Evolutionary conservation across 2,888 invertebrate genomes (phyloP), one percentile per base, ranked within the genome.

Genomic region (Buathra laborator): DNA sequence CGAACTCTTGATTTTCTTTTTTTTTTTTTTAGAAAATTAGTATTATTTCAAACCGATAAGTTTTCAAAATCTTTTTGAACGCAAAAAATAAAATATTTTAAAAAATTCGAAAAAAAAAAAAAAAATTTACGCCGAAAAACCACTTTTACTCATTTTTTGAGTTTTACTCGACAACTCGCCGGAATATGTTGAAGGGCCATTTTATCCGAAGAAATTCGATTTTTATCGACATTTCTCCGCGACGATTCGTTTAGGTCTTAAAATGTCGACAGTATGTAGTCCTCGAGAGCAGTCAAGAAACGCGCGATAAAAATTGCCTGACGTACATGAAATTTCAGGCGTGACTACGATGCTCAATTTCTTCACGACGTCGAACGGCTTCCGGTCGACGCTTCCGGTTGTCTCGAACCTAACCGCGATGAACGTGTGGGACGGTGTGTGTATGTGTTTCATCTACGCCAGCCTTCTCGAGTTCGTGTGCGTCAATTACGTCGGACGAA

Each of bases 311-410:
- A 48, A 59, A 76, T 56, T 53, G 51, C 24, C 64, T 74, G 56
- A 78, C 44, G n/a, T 51, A 72, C 24, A 70, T 62, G 16, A 68
- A 29, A 75, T 77, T 85, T 83, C 95, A 98, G 98, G 98, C 95
- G 98, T 98, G 93, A 98, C 98, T 91, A 98, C 98, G 94, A 98
- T 98, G 98, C 97, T 98, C 96, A 98, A 98, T 95, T 98, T 98
- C 96, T 98, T 98, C 97, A 98, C 98, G 91, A 98, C 98, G 93
- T 98, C 98, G 90, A 98, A 98, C 94, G 97, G 98, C 92, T 98
- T 98, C 95, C 97, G 98, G 92, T 97, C 97, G 91, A 98, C 98
- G 74, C 95, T 98, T 92, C 98, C 98, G 29, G 98, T 98, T 90
- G 98, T 98, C 86, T 98, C 98, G 77, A 98, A 98, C 94, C 94